These are phyloP conservation scores for Nematostella vectensis DNA, from an alignment of 92 coral and sea anemone species.

Conservation along the genomic window DNA sequence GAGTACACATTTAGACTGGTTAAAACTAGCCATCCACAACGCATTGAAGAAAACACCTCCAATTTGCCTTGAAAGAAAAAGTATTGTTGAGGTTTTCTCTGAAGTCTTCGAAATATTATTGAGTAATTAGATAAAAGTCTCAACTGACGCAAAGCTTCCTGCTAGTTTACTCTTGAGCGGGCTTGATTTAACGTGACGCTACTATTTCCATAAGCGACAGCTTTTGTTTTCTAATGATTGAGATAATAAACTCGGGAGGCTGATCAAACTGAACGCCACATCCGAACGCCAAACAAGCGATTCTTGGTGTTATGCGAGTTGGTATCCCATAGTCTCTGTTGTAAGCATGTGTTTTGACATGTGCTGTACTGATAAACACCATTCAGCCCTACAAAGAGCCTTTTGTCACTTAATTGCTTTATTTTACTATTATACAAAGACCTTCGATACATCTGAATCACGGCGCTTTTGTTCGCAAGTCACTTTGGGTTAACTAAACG, in stretches of 20 bases:
- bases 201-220: neutral
- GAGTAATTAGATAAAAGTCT: no score
- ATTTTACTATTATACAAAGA: slow-evolving; percentile 75
- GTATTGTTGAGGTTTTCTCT: no score
- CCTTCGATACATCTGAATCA: slow-evolving; percentile 81
- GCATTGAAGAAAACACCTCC: no score
- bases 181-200: no score
- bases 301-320: slow-evolving; percentile 21
- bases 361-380: slow-evolving; percentile 88
- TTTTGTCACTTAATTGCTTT: slow-evolving; percentile 85
- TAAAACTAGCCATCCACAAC: slow-evolving; percentile 64
- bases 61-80: no score
- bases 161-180: no score
- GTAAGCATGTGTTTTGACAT: slow-evolving; percentile 94
- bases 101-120: no score
- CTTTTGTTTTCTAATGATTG: neutral
- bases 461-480: slow-evolving; percentile 80
- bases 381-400: slow-evolving; percentile 68
- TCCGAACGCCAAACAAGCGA: slow-evolving; percentile 70
- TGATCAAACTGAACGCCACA: slow-evolving; percentile 33
- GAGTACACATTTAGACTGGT: slow-evolving; percentile 81
- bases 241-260: neutral
- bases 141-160: no score
- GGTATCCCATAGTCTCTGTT: slow-evolving; percentile 68
- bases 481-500: slow-evolving; percentile 37